These are phyloP conservation scores for Eucera pruinosa DNA, from an alignment of 2,888 invertebrate genomes.

Conservation along the genomic window DNA sequence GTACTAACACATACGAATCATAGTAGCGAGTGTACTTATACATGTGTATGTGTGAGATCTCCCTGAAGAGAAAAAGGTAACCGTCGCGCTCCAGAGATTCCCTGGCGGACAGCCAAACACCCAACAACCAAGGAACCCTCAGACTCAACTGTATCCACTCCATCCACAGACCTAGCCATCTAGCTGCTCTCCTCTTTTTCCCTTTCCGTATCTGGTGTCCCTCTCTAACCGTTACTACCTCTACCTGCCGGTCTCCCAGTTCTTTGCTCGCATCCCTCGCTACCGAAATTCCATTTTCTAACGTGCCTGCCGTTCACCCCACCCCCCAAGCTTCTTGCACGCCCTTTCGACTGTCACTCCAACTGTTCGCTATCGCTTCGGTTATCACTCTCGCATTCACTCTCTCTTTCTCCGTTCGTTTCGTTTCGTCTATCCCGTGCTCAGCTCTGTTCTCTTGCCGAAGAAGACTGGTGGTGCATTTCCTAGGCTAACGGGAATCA, in stretches of 20 bases:
- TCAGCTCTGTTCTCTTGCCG: neutral
- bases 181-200: constrained; percentile 55
- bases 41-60: constrained; percentile 49
- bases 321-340: constrained; percentile 22
- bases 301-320: constrained; percentile 22
- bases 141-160: constrained; percentile 70
- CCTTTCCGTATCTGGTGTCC: constrained; percentile 37
- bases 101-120: constrained; percentile 78
- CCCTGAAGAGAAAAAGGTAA: constrained; percentile 73
- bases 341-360: constrained; percentile 59
- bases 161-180: constrained; percentile 61
- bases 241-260: constrained; percentile 39
- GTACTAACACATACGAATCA: no score
- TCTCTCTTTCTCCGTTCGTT: neutral
- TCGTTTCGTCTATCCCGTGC: constrained; percentile 3
- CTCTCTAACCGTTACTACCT: constrained; percentile 24
- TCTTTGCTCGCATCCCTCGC: constrained; percentile 47
- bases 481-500: constrained; percentile 27
- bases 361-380: constrained; percentile 50
- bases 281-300: constrained; percentile 70
- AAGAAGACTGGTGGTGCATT: neutral
- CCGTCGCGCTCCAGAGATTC: constrained; percentile 77
- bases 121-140: constrained; percentile 77
- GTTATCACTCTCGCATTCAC: constrained; percentile 57
- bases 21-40: no score